phyloP scores from a whole-genome alignment of 2,888 invertebrate genomes.

The Nesidiocoris tenuis region DNA sequence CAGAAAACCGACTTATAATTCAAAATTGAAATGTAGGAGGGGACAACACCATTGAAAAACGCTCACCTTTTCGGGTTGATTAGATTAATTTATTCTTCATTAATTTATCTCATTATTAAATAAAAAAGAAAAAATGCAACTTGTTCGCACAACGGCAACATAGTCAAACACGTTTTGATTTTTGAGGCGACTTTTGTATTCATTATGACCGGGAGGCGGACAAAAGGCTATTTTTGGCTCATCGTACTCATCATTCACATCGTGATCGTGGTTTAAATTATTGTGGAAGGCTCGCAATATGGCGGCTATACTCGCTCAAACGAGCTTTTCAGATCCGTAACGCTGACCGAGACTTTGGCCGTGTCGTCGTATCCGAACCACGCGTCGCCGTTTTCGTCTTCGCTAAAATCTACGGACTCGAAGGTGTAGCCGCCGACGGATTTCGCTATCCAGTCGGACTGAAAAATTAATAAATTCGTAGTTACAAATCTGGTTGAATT shows the following conservation, averaged over 20 bases:
- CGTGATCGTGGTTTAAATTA: neutral
- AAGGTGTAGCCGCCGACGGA: constrained; percentile 44
- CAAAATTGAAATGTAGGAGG: too few relatives aligned
- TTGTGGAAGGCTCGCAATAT: neutral
- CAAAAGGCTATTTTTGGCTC: neutral
- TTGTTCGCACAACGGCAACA: neutral
- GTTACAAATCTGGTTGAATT: too few relatives aligned
- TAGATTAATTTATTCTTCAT: neutral
- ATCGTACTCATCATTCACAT: neutral
- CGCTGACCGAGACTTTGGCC: constrained; percentile 46
- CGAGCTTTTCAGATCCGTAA: constrained; percentile 43
- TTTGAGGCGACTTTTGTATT: neutral
- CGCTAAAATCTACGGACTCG: constrained; percentile 45
- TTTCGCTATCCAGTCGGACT: constrained; percentile 46
- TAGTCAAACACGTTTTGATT: neutral
- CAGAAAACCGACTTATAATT: too few relatives aligned
- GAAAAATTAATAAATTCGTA: constrained; percentile 21
- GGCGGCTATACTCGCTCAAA: constrained; percentile 43
- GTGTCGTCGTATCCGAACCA: constrained; percentile 48
- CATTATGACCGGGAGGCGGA: neutral
- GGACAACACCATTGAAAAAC: too few relatives aligned
- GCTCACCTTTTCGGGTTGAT: too few relatives aligned
- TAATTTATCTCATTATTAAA: neutral
- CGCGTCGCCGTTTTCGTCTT: constrained; percentile 41
- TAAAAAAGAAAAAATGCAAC: neutral